phyloP scores from a whole-genome alignment of 2,888 invertebrate genomes.

The Eurytoma adleriae region DNA sequence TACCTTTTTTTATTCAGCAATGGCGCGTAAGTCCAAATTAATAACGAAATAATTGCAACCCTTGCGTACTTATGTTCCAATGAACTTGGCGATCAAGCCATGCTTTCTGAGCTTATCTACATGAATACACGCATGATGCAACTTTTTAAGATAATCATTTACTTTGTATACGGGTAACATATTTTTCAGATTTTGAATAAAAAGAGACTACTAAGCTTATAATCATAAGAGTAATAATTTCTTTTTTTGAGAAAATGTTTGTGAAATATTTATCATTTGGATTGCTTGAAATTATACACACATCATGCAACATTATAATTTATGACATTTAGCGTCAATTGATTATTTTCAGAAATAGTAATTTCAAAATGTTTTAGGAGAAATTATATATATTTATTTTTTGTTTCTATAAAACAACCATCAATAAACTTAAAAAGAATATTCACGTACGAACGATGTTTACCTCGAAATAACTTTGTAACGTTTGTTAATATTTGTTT shows the following conservation, averaged over 20 bases:
- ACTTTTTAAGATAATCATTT: constrained; percentile 1
- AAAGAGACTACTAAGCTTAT: neutral
- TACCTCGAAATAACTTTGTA: too few relatives aligned
- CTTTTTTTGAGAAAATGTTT: neutral
- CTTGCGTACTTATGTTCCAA: neutral
- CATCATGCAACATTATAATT: neutral
- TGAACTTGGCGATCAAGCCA: constrained; percentile 14
- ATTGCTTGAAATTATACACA: neutral
- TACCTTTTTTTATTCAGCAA: constrained; percentile 66
- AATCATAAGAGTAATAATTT: neutral
- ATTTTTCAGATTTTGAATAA: neutral
- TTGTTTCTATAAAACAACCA: too few relatives aligned
- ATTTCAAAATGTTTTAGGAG: too few relatives aligned
- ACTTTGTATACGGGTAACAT: neutral
- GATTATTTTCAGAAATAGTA: too few relatives aligned
- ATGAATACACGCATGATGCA: neutral
- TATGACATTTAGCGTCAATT: too few relatives aligned
- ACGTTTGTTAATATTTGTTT: too few relatives aligned
- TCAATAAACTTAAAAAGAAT: too few relatives aligned
- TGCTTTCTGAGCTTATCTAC: neutral
- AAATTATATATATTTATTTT: too few relatives aligned
- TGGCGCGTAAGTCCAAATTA: constrained; percentile 50
- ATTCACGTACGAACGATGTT: too few relatives aligned
- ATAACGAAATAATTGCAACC: constrained; percentile 51
- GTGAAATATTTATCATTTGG: neutral